Percentiles rank a stretch among this genome's conserved stretches.
Evolutionary conservation across 2,888 invertebrate species (phyloP).

Genomic region (Theretra japonica): DNA sequence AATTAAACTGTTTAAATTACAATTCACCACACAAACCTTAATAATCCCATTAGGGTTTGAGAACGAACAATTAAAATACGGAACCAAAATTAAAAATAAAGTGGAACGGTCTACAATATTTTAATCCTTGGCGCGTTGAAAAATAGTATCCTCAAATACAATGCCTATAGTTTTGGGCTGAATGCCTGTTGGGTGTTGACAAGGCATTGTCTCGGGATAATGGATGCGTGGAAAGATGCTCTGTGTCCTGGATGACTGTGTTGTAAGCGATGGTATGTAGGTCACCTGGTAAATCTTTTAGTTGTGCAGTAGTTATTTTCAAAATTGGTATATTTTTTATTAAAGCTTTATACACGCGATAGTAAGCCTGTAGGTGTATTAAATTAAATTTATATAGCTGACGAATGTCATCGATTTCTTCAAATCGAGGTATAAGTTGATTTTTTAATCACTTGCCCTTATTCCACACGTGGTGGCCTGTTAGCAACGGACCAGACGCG

Average conservation of each 20-base stretch:
- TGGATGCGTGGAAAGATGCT: slow-evolving; percentile 45
- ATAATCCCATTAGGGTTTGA: not conserved
- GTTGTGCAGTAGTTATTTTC: not conserved
- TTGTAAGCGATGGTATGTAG: not conserved
- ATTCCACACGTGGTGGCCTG: too few species aligned
- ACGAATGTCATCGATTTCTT: too few species aligned
- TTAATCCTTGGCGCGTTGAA: slow-evolving; percentile 21
- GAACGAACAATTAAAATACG: not conserved
- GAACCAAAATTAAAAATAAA: not conserved
- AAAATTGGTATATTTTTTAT: too few species aligned
- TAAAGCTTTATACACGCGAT: too few species aligned
- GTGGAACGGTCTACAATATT: slow-evolving; percentile 14
- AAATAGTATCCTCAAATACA: slow-evolving; percentile 44
- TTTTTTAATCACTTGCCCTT: too few species aligned
- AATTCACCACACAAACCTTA: too few species aligned
- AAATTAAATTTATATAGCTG: too few species aligned
- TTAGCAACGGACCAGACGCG: too few species aligned
- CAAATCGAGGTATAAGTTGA: too few species aligned
- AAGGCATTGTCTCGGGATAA: slow-evolving; percentile 55
- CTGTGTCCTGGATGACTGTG: not conserved
- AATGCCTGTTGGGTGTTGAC: slow-evolving; percentile 50
- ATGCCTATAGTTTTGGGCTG: slow-evolving; percentile 49
- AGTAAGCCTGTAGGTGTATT: too few species aligned
- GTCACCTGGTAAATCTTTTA: not conserved
- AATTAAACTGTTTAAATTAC: too few species aligned